Conservation (phyloP, 2,888 invertebrate species). For the Branchipolynoe longqiensis region DNA sequence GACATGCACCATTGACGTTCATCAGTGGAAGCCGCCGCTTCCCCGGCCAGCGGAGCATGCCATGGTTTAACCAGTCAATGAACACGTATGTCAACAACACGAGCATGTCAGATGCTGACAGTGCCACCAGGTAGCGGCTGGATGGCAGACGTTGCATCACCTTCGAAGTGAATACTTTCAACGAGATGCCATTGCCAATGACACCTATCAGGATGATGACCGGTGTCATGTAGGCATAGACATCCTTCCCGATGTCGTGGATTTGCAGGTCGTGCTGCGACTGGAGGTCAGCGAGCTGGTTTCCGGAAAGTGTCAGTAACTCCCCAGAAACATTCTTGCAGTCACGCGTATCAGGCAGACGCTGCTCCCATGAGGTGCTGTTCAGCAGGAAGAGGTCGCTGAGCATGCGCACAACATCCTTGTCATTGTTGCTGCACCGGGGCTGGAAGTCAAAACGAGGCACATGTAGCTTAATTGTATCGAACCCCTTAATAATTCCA, state of each 20-base stretch:
- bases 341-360: neutral
- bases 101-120: constrained; percentile 90
- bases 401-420: constrained; percentile 56
- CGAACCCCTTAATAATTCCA: too few relatives aligned
- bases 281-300: constrained; percentile 5
- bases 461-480: neutral
- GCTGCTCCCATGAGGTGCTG: neutral
- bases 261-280: constrained; percentile 31
- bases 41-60: constrained; percentile 70
- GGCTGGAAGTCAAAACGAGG: constrained; percentile 1
- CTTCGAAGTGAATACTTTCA: constrained; percentile 88
- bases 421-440: constrained; percentile 51
- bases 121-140: constrained; percentile 89
- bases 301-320: neutral
- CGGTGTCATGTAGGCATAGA: constrained; percentile 58
- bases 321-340: constrained; percentile 29
- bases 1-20: constrained; percentile 85
- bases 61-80: constrained; percentile 77
- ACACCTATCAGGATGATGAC: constrained; percentile 54
- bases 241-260: constrained; percentile 57
- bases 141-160: constrained; percentile 87
- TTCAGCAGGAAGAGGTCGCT: constrained; percentile 39
- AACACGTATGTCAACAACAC: constrained; percentile 84
- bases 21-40: constrained; percentile 72
- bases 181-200: constrained; percentile 60